Conservation (phyloP, 2,113 vertebrate species). For the Malurus cyaneus region DNA sequence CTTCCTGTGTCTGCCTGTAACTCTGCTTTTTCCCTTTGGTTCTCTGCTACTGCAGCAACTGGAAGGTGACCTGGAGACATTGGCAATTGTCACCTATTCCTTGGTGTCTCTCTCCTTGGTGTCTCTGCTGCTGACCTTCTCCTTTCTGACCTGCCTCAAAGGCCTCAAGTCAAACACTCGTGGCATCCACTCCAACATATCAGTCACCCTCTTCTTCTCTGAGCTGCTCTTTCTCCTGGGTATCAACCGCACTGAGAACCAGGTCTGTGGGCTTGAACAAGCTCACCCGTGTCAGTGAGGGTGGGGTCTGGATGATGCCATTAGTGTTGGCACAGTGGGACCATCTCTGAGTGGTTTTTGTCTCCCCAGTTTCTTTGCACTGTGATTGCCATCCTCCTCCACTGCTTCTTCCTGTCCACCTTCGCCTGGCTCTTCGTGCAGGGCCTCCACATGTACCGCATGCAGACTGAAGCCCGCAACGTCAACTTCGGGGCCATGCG, state of each 20-base stretch:
- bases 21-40: background rate
- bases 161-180: conserved; percentile 95
- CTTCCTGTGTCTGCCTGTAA: background rate
- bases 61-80: conserved; percentile 92
- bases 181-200: conserved; percentile 93
- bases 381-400: conserved; percentile 92
- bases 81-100: conserved; percentile 92
- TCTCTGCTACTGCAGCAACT: conserved; percentile 78
- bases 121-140: conserved; percentile 86
- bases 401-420: conserved; percentile 96
- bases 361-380: conserved; percentile 90
- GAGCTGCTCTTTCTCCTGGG: conserved; percentile 93
- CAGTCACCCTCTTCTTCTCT: conserved; percentile 87
- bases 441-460: conserved; percentile 94
- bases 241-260: conserved; percentile 92
- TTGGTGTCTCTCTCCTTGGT: conserved; percentile 86
- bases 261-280: conserved; percentile 76
- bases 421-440: conserved; percentile 97
- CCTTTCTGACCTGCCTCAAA: conserved; percentile 88
- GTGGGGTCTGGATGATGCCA: background rate
- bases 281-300: fast-evolving
- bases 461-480: conserved; percentile 94
- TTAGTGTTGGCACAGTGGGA: background rate
- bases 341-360: background rate
- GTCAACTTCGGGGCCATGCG: conserved; percentile 96